Evolutionary conservation across 2,888 invertebrate genomes (phyloP), one percentile per base, ranked within the genome.

Genomic region (Drosophila acutilabella): DNA sequence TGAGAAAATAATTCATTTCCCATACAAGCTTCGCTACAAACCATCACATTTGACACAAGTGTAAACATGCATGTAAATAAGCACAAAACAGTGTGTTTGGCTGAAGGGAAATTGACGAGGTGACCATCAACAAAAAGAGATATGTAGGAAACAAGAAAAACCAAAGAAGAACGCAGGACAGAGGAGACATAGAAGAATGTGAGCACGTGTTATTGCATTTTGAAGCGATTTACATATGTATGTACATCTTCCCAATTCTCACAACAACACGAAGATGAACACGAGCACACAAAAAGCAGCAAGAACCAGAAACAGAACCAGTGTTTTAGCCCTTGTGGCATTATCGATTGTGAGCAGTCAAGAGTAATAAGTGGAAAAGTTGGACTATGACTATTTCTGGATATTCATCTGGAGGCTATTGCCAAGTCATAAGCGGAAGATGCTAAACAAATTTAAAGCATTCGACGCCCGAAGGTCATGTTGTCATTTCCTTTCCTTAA

Each of bases 391-490:
- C 71, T 69, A 79, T 75, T 82, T 66, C 57, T 68, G 72, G 68
- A 78, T 70, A 67, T 71, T 64, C 68, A 76, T 67, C 71, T 74
- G 57, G 58, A 56, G 73, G 78, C 73, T 71, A 81, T 74, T 85
- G 88, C 76, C 85, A 69, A 77, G 87, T 80, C 71, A 89, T 74
- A 81, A 81, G 75, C 89, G 89, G 86, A 88, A 88, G 80, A 79
- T 81, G 80, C 80, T 89, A 76, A 89, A 59, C 88, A 84, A 89
- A 89, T 84, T 88, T 89, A 81, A 88, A 62, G 79, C 67, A 57
- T 71, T 44, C 64, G 71, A 62, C 71, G 88, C 74, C 86, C 84
- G 81, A 84, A 88, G 84, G 84, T 88, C 84, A 89, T 85, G 76
- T 81, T 86, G 80, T 74, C 73, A 81, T 78, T 84, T 88, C 89